Conservation (phyloP, 1,140 invertebrate genomes). For the Papilio polytes region DNA sequence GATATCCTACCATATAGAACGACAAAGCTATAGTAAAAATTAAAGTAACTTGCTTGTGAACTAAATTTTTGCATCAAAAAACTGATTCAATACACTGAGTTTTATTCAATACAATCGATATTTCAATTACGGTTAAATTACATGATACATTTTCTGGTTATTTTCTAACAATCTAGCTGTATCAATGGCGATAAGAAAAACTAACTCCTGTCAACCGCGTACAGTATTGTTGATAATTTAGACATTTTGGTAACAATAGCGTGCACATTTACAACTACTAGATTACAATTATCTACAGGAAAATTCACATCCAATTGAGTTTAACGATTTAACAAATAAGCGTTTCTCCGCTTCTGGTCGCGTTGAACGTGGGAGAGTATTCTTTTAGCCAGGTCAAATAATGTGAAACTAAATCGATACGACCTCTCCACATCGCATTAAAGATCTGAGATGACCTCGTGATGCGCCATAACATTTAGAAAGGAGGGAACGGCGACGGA, state of each 20-base stretch:
- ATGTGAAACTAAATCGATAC: conserved; percentile 12
- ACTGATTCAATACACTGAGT: neutral
- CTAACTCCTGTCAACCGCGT: neutral
- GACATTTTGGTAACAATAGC: conserved; percentile 16
- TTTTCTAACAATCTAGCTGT: neutral
- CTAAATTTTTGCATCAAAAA: too few relatives aligned
- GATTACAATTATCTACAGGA: neutral
- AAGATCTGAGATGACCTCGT: conserved; percentile 32
- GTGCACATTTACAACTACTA: neutral
- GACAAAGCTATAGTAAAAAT: too few relatives aligned
- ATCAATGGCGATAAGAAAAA: neutral
- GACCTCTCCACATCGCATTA: conserved; percentile 38
- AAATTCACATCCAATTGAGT: neutral
- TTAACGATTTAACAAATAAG: neutral
- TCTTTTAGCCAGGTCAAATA: conserved; percentile 16
- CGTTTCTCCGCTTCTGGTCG: neutral
- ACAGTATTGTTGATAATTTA: neutral
- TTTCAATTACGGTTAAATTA: neutral
- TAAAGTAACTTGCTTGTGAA: too few relatives aligned
- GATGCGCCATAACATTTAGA: conserved; percentile 40
- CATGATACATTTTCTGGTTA: neutral
- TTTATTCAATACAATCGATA: neutral
- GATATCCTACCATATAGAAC: too few relatives aligned
- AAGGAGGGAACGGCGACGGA: conserved; percentile 36
- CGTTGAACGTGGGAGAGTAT: neutral